Evolutionary conservation across 23 tunicate species (phyloP).

Genomic region (Clavelina lepadiformis): DNA sequence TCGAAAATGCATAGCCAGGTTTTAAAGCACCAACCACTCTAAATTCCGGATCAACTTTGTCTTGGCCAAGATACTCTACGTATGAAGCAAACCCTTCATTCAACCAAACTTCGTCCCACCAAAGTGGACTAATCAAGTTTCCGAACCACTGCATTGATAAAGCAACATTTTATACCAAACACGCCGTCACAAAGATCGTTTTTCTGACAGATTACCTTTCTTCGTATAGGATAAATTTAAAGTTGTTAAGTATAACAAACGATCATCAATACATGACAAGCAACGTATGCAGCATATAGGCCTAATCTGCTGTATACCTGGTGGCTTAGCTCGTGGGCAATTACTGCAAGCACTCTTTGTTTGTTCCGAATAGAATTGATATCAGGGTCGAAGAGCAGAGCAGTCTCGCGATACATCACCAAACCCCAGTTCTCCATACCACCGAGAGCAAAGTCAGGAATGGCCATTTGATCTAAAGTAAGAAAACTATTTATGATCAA

Average conservation of each 20-base stretch:
- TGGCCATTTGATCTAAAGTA: conserved; percentile 59
- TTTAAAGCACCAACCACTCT: conserved; percentile 36
- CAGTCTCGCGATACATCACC: conserved; percentile 51
- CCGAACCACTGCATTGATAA: conserved; percentile 55
- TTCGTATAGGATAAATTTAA: too few relatives aligned
- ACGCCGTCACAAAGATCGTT: too few relatives aligned
- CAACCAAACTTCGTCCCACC: conserved; percentile 83
- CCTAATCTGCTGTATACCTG: too few relatives aligned
- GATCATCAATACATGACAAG: too few relatives aligned
- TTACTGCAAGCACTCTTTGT: conserved; percentile 34
- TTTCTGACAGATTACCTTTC: background rate
- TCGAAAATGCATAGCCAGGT: too few relatives aligned
- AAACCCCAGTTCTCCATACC: conserved; percentile 90
- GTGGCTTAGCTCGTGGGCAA: conserved; percentile 65
- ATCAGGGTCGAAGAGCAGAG: conserved; percentile 26
- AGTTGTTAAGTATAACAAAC: too few relatives aligned
- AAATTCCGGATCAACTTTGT: conserved; percentile 45
- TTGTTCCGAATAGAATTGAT: conserved; percentile 38
- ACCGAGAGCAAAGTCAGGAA: conserved; percentile 47
- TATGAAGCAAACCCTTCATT: conserved; percentile 76
- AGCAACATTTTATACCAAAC: background rate
- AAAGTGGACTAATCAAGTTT: conserved; percentile 39
- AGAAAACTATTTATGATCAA: background rate
- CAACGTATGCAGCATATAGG: too few relatives aligned
- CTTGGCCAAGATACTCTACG: conserved; percentile 40